Percentiles rank a stretch among this genome's conserved stretches.
Conservation (phyloP, 1,140 invertebrate genomes). For the Euura lappo region DNA sequence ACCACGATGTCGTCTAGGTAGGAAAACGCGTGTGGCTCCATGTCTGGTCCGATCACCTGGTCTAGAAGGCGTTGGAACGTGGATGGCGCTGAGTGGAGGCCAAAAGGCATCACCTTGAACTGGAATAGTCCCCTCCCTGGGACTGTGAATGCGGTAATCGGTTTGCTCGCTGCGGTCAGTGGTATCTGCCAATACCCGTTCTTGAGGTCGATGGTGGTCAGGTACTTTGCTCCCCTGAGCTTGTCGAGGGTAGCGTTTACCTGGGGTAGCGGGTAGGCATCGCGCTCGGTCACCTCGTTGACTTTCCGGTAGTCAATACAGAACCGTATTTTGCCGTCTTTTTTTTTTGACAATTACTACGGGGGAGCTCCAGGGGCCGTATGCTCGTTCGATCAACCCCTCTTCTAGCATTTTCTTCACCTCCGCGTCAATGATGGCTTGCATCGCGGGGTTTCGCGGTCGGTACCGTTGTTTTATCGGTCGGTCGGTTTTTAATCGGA, state of each 20-base stretch:
- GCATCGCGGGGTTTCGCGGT: conserved; percentile 24
- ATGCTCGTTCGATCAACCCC: conserved; percentile 48
- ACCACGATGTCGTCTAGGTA: conserved; percentile 50
- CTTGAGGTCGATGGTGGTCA: conserved; percentile 35
- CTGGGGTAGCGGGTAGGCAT: conserved; percentile 29
- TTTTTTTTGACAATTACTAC: conserved; percentile 61
- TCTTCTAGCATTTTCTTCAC: conserved; percentile 36
- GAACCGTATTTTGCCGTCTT: conserved; percentile 47
- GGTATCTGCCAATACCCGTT: conserved; percentile 45
- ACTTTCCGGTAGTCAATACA: conserved; percentile 57
- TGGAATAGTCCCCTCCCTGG: conserved; percentile 45
- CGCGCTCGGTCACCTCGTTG: conserved; percentile 44
- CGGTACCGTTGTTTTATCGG: conserved; percentile 27
- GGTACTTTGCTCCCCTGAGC: conserved; percentile 35
- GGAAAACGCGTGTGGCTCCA: conserved; percentile 35
- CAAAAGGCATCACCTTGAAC: conserved; percentile 36
- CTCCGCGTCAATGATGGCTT: conserved; percentile 11
- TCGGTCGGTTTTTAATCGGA: not conserved
- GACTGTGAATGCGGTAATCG: conserved; percentile 57
- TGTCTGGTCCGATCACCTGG: conserved; percentile 39
- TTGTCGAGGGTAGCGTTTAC: conserved; percentile 34
- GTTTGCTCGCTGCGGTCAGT: conserved; percentile 31
- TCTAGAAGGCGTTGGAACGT: conserved; percentile 53
- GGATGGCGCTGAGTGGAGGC: conserved; percentile 23
- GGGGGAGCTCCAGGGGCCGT: conserved; percentile 53